These are phyloP conservation scores for Mus minutoides DNA, from an alignment of 2,797 vertebrate genomes.

Conservation along the genomic window DNA sequence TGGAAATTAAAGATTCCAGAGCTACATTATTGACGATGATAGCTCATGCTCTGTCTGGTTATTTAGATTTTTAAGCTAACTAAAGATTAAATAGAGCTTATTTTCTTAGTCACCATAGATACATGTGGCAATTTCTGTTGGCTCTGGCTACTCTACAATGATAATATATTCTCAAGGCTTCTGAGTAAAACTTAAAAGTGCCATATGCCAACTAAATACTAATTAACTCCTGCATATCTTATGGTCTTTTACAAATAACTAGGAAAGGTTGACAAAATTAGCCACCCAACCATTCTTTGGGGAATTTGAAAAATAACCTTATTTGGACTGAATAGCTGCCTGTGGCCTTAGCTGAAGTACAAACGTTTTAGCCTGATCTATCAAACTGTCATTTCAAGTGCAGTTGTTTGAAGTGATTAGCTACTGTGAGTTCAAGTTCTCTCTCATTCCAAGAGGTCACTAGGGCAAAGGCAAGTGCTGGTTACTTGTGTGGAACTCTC, in stretches of 20 bases:
- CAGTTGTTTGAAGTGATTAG: constrained; percentile 1
- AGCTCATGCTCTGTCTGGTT: not conserved
- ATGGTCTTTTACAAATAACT: not conserved
- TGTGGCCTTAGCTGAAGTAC: not conserved
- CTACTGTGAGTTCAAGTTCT: not conserved
- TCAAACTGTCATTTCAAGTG: not conserved
- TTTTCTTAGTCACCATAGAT: not conserved
- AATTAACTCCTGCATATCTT: not conserved
- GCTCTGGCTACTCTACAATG: not conserved
- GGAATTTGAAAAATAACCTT: not conserved
- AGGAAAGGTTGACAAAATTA: not conserved
- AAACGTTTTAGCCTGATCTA: constrained; percentile 25
- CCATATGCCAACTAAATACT: not conserved
- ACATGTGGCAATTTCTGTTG: not conserved
- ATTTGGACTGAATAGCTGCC: not conserved
- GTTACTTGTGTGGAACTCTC: constrained; percentile 49
- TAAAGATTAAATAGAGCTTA: not conserved
- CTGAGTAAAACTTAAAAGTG: not conserved
- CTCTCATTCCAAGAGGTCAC: constrained; percentile 50
- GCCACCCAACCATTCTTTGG: not conserved
- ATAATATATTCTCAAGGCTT: not conserved
- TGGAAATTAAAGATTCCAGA: not conserved
- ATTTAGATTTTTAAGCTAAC: constrained; percentile 44
- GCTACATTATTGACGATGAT: not conserved
- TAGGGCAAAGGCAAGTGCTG: constrained; percentile 25